These are phyloP conservation scores for Heterochromis multidens DNA, from an alignment of 2,113 vertebrate genomes.

Conservation along the genomic window DNA sequence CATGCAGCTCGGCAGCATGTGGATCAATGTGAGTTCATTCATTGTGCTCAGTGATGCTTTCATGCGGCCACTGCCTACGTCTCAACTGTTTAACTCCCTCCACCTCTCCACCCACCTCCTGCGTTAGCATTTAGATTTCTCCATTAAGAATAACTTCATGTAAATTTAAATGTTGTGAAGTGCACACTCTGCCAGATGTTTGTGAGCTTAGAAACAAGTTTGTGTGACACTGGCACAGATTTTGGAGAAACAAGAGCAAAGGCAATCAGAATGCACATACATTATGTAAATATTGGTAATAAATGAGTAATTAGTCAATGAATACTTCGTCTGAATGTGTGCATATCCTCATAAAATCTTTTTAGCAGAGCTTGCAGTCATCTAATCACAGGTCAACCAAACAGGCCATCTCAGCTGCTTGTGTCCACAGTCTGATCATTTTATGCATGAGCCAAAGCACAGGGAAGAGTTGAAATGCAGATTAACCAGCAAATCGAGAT, in stretches of 20 bases:
- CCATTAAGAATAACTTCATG: not conserved
- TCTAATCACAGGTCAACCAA: not conserved
- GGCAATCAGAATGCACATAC: not conserved
- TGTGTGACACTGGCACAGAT: not conserved
- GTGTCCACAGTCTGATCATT: not conserved
- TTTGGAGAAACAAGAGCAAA: not conserved
- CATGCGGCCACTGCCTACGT: not conserved
- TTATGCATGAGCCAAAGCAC: not conserved
- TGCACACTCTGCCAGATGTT: not conserved
- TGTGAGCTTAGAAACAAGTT: not conserved
- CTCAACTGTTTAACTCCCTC: not conserved
- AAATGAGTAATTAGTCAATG: not conserved
- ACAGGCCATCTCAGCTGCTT: not conserved
- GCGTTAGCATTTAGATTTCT: slow-evolving; percentile 34
- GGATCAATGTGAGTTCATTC: not conserved
- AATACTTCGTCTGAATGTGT: not conserved
- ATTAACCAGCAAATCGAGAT: not conserved
- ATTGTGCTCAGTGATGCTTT: not conserved
- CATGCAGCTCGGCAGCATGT: not conserved
- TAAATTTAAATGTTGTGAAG: not conserved
- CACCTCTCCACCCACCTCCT: not conserved
- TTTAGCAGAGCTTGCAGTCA: not conserved
- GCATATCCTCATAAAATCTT: not conserved
- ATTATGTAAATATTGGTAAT: not conserved
- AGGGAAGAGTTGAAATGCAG: not conserved